Conservation (phyloP, 2,113 vertebrate genomes). For the Motacilla alba region DNA sequence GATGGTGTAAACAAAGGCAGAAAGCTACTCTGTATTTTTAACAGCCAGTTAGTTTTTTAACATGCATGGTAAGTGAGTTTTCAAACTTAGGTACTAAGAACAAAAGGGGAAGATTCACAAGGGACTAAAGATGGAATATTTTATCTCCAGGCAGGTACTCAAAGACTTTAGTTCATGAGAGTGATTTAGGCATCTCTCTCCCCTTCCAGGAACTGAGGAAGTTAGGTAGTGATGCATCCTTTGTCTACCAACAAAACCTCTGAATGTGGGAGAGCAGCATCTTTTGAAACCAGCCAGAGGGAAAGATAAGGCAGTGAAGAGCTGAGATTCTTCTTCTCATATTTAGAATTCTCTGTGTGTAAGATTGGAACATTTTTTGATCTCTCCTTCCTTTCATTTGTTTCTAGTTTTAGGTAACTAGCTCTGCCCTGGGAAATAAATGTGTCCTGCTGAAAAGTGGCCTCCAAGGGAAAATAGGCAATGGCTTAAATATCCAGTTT, state of each 20-base stretch:
- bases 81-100: background rate
- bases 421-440: background rate
- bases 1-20: background rate
- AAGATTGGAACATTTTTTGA: background rate
- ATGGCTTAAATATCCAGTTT: background rate
- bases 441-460: background rate
- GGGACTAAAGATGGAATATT: background rate
- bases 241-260: slow-evolving; percentile 7
- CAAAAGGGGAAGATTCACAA: background rate
- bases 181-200: background rate
- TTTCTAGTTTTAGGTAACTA: background rate
- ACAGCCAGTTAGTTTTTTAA: background rate
- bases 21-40: background rate
- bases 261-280: background rate
- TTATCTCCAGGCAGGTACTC: background rate
- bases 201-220: background rate
- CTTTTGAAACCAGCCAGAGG: background rate
- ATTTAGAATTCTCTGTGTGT: background rate
- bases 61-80: background rate
- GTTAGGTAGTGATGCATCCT: background rate
- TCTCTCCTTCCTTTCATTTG: background rate
- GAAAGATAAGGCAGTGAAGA: background rate
- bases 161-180: background rate
- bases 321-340: background rate
- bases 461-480: background rate